Base-by-base conservation (phyloP, 2,113 vertebrate species). In the Callaeas wilsoni region DNA sequence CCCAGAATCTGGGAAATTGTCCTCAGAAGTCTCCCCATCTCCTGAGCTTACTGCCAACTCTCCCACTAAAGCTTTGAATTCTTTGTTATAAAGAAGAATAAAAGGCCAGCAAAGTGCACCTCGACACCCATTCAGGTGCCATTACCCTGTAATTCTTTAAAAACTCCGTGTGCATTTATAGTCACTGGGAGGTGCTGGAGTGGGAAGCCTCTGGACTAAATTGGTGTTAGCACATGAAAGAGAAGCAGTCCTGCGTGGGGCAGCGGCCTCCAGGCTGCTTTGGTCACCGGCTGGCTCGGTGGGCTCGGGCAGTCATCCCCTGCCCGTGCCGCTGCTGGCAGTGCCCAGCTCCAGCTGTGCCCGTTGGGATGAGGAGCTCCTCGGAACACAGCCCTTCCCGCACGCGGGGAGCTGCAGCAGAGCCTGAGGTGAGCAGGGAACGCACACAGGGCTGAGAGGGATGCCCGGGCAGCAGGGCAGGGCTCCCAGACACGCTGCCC, bases 1-100 rank as follows among this genome's bases (percentile, higher is more conserved):
- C 89, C 32, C 62, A 55, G 80, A 92, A 75, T 75, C 84, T 79
- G 91, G 84, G 91, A 84, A 84, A 79, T 94, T 74, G 76, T 78
- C 69, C 73, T 91, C 74, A 76, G 93, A 89, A 94, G 62, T 76
- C 57, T 64, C 83, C 76, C 55, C 16, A 47, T 87, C 89, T 95
- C 83, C 87, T n/a, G 63, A 85, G 67, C 87, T 82, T 47, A 57
- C 70, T 35, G 64, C 78, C 84, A 80, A 16, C 69, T 93, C 82
- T 88, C 63, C 59, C 65, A 59, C 63, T 80, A 67, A 90, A 91
- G 92, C 87, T 91, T 87, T 90, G 84, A 53, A 55, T 88, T 88
- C 94, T 50, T 93, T 15, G 1, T 81, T 81, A 55, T 15, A 62
- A 49, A 90, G 88, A 60, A 83, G 79, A 88, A 80, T 32, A 47